Percentiles rank a stretch among this genome's conserved stretches.
These are phyloP conservation scores for Orientallactaga bullata DNA, from an alignment of 2,113 vertebrate species.

Conservation along the genomic window DNA sequence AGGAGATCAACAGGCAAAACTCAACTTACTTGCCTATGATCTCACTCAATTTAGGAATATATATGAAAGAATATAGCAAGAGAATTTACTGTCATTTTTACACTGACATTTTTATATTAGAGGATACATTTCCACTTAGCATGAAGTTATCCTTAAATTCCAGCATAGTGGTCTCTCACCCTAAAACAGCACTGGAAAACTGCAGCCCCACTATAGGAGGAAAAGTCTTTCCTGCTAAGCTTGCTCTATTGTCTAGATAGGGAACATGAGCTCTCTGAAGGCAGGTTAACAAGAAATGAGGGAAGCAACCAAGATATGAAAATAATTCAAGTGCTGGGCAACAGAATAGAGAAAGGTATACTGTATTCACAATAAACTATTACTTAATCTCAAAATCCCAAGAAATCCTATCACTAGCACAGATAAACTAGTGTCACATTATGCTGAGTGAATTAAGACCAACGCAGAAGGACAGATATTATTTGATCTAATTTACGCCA, in stretches of 20 bases:
- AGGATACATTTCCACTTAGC: not conserved
- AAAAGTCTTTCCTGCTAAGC: not conserved
- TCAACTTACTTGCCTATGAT: not conserved
- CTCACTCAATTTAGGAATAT: not conserved
- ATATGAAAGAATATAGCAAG: not conserved
- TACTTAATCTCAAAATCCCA: not conserved
- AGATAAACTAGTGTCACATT: not conserved
- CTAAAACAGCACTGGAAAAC: not conserved
- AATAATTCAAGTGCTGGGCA: not conserved
- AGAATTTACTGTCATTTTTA: not conserved
- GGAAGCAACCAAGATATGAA: not conserved
- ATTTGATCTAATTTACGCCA: not conserved
- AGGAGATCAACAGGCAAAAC: not conserved
- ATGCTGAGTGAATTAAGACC: not conserved
- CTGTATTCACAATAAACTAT: not conserved
- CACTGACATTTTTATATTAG: not conserved
- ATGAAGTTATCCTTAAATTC: not conserved
- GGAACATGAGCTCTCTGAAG: not conserved
- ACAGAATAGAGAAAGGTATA: too few species aligned
- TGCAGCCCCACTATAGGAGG: not conserved
- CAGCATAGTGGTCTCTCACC: not conserved
- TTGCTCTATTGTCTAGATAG: not conserved
- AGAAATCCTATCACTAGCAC: not conserved
- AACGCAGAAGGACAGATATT: not conserved
- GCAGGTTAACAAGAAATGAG: not conserved